Conservation (phyloP, 2,888 invertebrate genomes). For the Drosophila basisetae region DNA sequence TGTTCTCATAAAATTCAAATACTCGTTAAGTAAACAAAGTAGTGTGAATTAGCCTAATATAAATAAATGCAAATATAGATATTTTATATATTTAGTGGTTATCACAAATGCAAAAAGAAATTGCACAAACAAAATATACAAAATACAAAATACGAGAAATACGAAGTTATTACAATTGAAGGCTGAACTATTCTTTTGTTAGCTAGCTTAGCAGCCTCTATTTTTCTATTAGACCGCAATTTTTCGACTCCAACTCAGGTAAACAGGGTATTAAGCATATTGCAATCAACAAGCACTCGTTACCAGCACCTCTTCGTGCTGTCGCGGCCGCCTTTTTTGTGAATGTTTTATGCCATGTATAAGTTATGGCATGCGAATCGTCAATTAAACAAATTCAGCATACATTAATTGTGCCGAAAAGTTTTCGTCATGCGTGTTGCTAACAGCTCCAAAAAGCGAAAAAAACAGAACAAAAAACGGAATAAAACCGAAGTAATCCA, state of each 20-base stretch:
- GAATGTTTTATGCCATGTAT: conserved; percentile 22
- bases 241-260: not conserved
- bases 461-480: not conserved
- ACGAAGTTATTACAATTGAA: not conserved
- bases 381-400: conserved; percentile 81
- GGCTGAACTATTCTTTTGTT: too few species aligned
- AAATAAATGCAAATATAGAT: not conserved
- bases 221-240: not conserved
- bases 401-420: conserved; percentile 77
- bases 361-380: conserved; percentile 72
- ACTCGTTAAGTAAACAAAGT: not conserved
- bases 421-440: conserved; percentile 51
- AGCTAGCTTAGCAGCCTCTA: too few species aligned
- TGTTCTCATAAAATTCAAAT: not conserved
- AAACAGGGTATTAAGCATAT: conserved; percentile 31
- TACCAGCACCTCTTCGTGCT: conserved; percentile 1
- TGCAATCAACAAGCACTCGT: conserved; percentile 58
- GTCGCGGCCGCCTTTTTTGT: not conserved
- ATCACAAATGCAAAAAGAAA: not conserved
- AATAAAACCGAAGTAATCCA: conserved; percentile 23
- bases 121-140: not conserved
- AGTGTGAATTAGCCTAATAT: not conserved
- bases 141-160: not conserved
- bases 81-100: not conserved
- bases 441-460: conserved; percentile 17